Evolutionary conservation across 1,140 invertebrate species (phyloP).

Genomic region (Drosophila sp.): DNA sequence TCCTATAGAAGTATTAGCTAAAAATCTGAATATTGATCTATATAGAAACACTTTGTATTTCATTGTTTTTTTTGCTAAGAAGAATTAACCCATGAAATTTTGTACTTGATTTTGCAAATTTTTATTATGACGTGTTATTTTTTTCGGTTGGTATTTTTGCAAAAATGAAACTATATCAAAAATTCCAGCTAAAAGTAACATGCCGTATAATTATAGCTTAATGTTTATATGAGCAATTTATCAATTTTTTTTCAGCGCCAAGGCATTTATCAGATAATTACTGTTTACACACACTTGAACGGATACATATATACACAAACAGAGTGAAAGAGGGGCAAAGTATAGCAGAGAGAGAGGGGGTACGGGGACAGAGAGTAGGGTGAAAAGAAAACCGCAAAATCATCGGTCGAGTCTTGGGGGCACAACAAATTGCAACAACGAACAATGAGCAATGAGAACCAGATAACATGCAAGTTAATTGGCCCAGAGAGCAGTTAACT

Average conservation of each 20-base stretch:
- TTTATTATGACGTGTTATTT: background rate
- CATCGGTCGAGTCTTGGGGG: conserved; percentile 68
- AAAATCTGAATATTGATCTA: too few relatives aligned
- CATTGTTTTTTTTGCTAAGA: too few relatives aligned
- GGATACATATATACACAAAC: conserved; percentile 25
- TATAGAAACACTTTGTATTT: too few relatives aligned
- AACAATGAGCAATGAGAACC: conserved; percentile 33
- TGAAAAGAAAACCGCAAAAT: conserved; percentile 70
- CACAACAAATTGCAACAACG: conserved; percentile 71
- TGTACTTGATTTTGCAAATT: background rate
- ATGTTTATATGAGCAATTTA: conserved; percentile 78
- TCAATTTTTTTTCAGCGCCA: conserved; percentile 74
- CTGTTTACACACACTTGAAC: conserved; percentile 68
- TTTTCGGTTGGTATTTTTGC: background rate
- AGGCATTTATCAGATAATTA: conserved; percentile 78
- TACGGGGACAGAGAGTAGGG: background rate
- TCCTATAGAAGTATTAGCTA: too few relatives aligned
- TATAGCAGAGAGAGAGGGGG: background rate
- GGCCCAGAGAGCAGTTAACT: conserved; percentile 76
- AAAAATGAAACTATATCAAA: conserved; percentile 7
- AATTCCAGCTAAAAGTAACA: conserved; percentile 10
- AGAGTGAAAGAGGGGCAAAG: background rate
- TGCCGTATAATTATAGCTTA: conserved; percentile 69
- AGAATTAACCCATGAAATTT: too few relatives aligned
- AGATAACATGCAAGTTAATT: conserved; percentile 62